phyloP scores from a whole-genome alignment of 2,113 vertebrate species.

The Lamprologus lemairii region DNA sequence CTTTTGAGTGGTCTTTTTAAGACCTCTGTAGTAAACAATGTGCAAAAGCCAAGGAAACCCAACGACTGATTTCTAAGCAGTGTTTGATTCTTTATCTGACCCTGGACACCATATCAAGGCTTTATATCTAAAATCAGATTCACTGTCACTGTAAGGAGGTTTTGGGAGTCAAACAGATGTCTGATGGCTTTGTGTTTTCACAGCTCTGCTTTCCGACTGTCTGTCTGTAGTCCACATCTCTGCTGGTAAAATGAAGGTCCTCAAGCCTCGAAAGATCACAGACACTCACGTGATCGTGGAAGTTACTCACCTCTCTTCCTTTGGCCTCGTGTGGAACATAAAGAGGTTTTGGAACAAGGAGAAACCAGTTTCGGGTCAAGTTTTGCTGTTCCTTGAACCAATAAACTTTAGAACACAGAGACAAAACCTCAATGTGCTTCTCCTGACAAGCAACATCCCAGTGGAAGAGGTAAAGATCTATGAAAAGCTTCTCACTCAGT shows the following conservation, averaged over 20 bases:
- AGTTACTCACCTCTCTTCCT: background rate
- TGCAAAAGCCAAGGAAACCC: background rate
- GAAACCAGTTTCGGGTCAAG: background rate
- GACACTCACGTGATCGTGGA: background rate
- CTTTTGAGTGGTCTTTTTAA: background rate
- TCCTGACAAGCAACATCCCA: background rate
- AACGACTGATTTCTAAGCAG: background rate
- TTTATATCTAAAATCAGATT: background rate
- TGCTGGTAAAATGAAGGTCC: background rate
- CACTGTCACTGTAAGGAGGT: background rate
- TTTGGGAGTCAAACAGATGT: background rate
- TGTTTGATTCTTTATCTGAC: background rate
- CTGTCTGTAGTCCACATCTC: background rate
- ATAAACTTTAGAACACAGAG: background rate
- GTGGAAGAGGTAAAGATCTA: background rate
- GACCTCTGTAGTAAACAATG: background rate
- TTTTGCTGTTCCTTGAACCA: background rate
- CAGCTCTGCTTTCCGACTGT: background rate
- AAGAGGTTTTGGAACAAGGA: background rate
- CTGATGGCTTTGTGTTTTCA: background rate
- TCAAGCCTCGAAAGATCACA: background rate
- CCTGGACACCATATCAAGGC: background rate
- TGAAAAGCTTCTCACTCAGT: background rate
- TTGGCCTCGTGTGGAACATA: background rate
- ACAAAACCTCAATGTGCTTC: background rate